These are phyloP conservation scores for Mamestra brassicae DNA, from an alignment of 2,888 invertebrate species.

Conservation along the genomic window DNA sequence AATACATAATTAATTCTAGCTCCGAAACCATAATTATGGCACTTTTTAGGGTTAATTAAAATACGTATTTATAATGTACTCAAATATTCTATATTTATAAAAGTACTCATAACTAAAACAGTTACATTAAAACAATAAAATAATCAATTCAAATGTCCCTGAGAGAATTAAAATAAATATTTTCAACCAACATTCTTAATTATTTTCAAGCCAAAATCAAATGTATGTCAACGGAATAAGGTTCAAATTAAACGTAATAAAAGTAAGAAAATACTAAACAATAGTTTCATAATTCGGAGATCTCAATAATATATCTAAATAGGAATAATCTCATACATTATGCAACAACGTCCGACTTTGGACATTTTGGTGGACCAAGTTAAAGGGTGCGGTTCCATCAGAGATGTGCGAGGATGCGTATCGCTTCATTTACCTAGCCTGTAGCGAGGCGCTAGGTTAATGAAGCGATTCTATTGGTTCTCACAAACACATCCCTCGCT, in stretches of 20 bases:
- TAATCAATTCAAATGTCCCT: constrained; percentile 43
- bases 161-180: constrained; percentile 52
- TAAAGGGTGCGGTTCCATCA: too few relatives aligned
- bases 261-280: constrained; percentile 48
- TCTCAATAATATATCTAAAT: constrained; percentile 48
- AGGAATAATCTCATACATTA: constrained; percentile 61
- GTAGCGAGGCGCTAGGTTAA: too few relatives aligned
- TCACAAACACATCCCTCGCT: too few relatives aligned
- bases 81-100: constrained; percentile 61
- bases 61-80: constrained; percentile 28
- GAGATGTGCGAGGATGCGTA: too few relatives aligned
- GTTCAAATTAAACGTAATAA: constrained; percentile 21
- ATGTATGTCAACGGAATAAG: constrained; percentile 32
- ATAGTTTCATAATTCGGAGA: constrained; percentile 53
- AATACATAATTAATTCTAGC: too few relatives aligned
- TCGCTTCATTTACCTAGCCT: too few relatives aligned
- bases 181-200: constrained; percentile 18
- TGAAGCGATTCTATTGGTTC: too few relatives aligned
- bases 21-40: too few relatives aligned
- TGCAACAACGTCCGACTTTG: constrained; percentile 38
- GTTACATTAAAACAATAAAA: constrained; percentile 55
- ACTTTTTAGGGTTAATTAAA: constrained; percentile 2
- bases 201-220: constrained; percentile 36
- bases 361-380: constrained; percentile 3
- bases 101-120: constrained; percentile 56